Evolutionary conservation across 2,888 invertebrate species (phyloP), one percentile per base, ranked within the genome.

Genomic region (Prostheceraeus crozeri): DNA sequence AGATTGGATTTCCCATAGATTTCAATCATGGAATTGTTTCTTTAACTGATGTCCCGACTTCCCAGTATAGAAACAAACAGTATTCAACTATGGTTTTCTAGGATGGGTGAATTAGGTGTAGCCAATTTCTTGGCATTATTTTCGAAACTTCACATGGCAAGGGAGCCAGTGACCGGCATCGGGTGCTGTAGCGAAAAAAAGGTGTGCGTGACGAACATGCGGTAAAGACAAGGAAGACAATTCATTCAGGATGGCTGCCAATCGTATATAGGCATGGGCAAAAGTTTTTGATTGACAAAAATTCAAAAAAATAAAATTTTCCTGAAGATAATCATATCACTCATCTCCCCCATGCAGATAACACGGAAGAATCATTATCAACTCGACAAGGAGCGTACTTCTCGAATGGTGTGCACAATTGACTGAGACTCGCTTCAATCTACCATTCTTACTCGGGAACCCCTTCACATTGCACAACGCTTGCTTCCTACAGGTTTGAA

Each of bases 31-130:
- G n/a, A n/a, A 21, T 16, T 56, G 16, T n/a, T 19, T 46, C 57
- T 14, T 27, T 36, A 28, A 46, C 58, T 14, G 57, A 57, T 57
- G 57, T 57, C 21, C 57, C 57, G 10, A n/a, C 57, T 6, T 57
- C 54, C 11, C 57, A 57, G 28, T 57, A 46, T 16, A 56, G 27
- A 10, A 57, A 57, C 57, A 51, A 51, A 51, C 52, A 14, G 25
- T 51, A 27, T 51, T 51, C 4, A n/a, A n/a, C n/a, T n/a, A n/a
- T n/a, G n/a, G n/a, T n/a, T n/a, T n/a, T n/a, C n/a, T n/a, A n/a
- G n/a, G n/a, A n/a, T n/a, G n/a, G n/a, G n/a, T n/a, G n/a, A n/a
- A n/a, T n/a, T n/a, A n/a, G n/a, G n/a, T n/a, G n/a, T n/a, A n/a
- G n/a, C 21, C n/a, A 21, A 27, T 21, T 6, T 21, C 52, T 14